A percentile compares a stretch with the other conserved stretches of the same genome.
phyloP scores from a whole-genome alignment of 2,113 vertebrate species.

The Bujurquina vittata region DNA sequence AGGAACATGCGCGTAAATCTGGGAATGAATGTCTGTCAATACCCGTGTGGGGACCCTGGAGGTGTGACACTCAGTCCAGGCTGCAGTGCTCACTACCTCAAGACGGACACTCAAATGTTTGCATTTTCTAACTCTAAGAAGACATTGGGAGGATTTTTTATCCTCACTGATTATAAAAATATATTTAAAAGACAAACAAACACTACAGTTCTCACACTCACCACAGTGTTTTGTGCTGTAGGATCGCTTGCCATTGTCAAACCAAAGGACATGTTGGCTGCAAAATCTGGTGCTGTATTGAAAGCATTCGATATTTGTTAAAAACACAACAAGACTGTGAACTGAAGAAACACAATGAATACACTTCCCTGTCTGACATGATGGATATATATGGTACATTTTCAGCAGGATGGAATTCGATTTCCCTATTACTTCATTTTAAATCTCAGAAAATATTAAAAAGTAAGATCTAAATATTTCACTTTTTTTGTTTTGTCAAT shows the following conservation, averaged over 20 bases:
- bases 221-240: background rate
- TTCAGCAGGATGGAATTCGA: background rate
- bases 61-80: background rate
- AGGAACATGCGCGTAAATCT: background rate
- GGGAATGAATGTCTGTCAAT: background rate
- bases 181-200: conserved; percentile 17
- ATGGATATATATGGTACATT: background rate
- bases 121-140: background rate
- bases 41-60: background rate
- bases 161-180: background rate
- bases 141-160: background rate
- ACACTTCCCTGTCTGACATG: background rate
- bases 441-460: background rate
- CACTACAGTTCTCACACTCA: background rate
- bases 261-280: background rate
- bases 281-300: background rate
- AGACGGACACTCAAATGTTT: too few relatives aligned
- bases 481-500: background rate
- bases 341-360: background rate
- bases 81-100: background rate
- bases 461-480: too few relatives aligned
- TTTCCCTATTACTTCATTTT: background rate
- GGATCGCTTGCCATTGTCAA: background rate
- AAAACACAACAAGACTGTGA: background rate
- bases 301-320: background rate